Evolutionary conservation across 2,888 invertebrate species (phyloP), one percentile per base, ranked within the genome.

Genomic region (Sphecodes monilicornis): DNA sequence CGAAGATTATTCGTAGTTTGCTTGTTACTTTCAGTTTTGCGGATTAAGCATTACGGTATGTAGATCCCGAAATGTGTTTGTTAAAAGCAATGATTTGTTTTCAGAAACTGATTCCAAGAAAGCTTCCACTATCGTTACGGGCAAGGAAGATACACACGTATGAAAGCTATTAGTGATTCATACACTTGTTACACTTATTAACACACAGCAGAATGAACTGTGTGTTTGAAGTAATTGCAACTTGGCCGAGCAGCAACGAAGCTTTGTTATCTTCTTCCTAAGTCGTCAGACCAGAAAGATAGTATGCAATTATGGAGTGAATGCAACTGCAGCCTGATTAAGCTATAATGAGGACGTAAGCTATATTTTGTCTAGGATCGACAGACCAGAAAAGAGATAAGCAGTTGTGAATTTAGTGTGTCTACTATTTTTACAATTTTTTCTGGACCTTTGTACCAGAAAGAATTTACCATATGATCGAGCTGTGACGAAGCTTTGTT

Each of bases 221-320:
- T 54, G n/a, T n/a, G 3, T 54, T 54, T n/a, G 3, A 11, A n/a
- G 54, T 54, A 54, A 54, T 54, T 54, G 54, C 54, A 54, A 22
- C n/a, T 54, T 54, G 54, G n/a, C 54, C 54, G 54, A 54, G 54
- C 54, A 3, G 54, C 54, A n/a, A 10, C 50, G 6, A 10, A n/a
- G 54, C 54, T 54, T 54, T 54, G 54, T 54, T 54, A 54, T 54
- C 54, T 54, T 54, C 54, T 3, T n/a, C 3, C 54, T n/a, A 54
- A 54, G 54, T 54, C n/a, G 54, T 54, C 54, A 54, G 54, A 54
- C 54, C 54, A 54, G 54, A 54, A 54, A 54, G n/a, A 54, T 8
- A n/a, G 54, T n/a, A 54, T 54, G 54, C 54, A 54, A 54, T 54
- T 54, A 54, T n/a, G 54, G 3, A 54, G 54, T 10, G 10, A 54